Evolutionary conservation across 2,888 invertebrate genomes (phyloP).

Genomic region (Podabrus alpinus): DNA sequence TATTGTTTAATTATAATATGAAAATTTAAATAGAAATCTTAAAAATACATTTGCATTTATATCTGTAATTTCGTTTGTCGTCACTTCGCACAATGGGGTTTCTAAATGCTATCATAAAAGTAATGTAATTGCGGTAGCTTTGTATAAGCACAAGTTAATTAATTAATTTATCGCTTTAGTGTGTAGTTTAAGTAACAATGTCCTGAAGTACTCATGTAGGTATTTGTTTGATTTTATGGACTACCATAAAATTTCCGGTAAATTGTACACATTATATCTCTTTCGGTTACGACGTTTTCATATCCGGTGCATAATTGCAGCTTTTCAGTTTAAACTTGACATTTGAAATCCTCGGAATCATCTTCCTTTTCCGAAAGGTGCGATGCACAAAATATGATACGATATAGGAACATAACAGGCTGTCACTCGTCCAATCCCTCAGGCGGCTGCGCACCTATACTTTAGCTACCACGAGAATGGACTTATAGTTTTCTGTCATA

Average conservation of each 20-base stretch:
- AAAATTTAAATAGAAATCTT: slow-evolving; percentile 10
- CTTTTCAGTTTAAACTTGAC: slow-evolving; percentile 7
- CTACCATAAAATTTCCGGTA: slow-evolving; percentile 20
- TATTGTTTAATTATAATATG: neutral
- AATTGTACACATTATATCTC: slow-evolving; percentile 16
- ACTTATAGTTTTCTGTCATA: neutral
- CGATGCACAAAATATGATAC: neutral
- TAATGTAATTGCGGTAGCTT: slow-evolving; percentile 42
- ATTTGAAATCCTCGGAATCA: neutral
- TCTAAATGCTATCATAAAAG: slow-evolving; percentile 40
- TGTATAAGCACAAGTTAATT: slow-evolving; percentile 40
- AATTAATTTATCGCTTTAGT: slow-evolving; percentile 41
- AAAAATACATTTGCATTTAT: slow-evolving; percentile 26
- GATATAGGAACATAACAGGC: neutral
- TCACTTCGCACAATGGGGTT: slow-evolving; percentile 25
- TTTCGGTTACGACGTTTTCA: slow-evolving; percentile 14
- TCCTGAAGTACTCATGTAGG: slow-evolving; percentile 18
- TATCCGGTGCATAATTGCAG: slow-evolving; percentile 24
- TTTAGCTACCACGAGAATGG: neutral
- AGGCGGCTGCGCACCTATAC: neutral
- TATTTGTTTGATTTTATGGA: slow-evolving; percentile 13
- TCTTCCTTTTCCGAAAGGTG: neutral
- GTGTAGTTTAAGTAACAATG: slow-evolving; percentile 30
- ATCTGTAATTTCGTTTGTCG: slow-evolving; percentile 27
- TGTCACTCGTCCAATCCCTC: neutral